Evolutionary conservation across 2,797 vertebrate species (phyloP), one percentile per base, ranked within the genome.

Genomic region (Rachycentron canadum): DNA sequence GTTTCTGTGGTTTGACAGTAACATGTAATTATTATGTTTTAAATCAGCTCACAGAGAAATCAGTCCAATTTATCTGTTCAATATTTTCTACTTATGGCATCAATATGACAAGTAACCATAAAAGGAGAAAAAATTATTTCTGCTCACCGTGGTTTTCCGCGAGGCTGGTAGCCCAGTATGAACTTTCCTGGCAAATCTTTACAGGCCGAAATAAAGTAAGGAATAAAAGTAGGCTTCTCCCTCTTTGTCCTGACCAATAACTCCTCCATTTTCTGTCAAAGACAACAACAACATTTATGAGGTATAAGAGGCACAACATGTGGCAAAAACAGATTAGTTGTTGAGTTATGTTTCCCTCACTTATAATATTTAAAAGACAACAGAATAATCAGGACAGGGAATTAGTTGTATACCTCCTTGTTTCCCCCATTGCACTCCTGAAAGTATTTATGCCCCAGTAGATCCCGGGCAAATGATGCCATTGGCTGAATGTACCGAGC

Each of bases 161-260:
- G 96, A 81, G 98, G 98, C 87, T 99, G 98, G 89, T 99, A 99
- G 55, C 98, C 98, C 82, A 99, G 91, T n/a, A 99, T 95, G 92
- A 99, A 99, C 91, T 99, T 99, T 79, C 98, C 98, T 7, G 98
- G 98, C 38, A 99, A 94, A 28, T 99, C 97, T 95, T 96, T 98
- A 91, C 97, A 98, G 52, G 98, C 96, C 36, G 97, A 99, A 82
- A 99, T 93, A 79, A 94, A 99, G 88, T 99, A 99, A 14, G 98
- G 98, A 91, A 99, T 99, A 88, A 99, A 99, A 4, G 98, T 98
- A 14, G 98, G 98, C 85, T 99, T 99, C 92, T 99, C 98, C 85
- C 97, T 96, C 93, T 99, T 99, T 49, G 96, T 92, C 92, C 95
- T 97, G 86, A 98, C 75, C 78, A 99, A 93, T 23, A 97, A 85